Evolutionary conservation across 92 coral and sea anemone genomes (phyloP).

Genomic region (Zoanthus sociatus): DNA sequence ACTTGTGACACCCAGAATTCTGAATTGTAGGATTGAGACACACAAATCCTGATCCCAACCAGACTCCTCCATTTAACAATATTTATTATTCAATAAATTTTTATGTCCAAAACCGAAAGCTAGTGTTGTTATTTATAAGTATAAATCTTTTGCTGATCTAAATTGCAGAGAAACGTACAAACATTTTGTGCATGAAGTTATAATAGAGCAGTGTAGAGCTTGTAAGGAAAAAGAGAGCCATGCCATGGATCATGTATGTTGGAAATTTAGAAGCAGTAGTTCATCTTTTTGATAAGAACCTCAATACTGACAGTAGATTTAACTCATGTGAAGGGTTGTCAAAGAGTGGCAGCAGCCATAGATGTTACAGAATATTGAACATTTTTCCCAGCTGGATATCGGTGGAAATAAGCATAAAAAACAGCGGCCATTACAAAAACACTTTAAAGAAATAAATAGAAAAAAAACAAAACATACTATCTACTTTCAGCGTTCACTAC

Average conservation of each 20-base stretch:
- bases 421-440: no score
- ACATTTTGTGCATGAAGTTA: constrained; percentile 92
- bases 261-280: background rate
- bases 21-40: no score
- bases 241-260: constrained; percentile 92
- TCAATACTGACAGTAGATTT: background rate
- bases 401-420: no score
- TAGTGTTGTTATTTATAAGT: background rate
- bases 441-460: no score
- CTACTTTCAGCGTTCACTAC: no score
- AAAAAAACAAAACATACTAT: no score
- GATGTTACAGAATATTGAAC: no score
- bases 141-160: background rate
- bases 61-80: background rate
- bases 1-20: no score
- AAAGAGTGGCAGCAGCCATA: no score
- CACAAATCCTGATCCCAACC: no score
- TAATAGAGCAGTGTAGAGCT: constrained; percentile 88
- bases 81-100: background rate
- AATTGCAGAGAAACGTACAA: constrained; percentile 77
- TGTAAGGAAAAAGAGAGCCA: constrained; percentile 71
- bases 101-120: no score
- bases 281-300: background rate
- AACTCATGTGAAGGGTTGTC: background rate
- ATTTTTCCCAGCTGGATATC: no score